Base-by-base conservation (phyloP, 2,888 invertebrate genomes). In the Conistra vaccinii region DNA sequence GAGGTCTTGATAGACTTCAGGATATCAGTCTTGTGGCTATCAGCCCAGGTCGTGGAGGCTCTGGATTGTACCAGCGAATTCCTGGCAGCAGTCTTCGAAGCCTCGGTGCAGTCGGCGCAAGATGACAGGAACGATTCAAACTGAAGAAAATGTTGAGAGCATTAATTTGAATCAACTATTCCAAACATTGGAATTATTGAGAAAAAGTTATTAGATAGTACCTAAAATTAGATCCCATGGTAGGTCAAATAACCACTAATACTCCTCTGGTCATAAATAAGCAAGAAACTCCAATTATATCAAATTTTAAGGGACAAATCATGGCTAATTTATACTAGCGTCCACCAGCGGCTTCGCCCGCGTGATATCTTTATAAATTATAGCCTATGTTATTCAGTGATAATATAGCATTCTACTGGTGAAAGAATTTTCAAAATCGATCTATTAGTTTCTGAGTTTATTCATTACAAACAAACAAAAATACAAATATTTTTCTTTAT, bases 41-140 rank as follows among this genome's bases (percentile, higher is more conserved):
- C 82, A 0, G 95, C 95, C 96, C 96, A 96, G 1, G 78, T 67
- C 0, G 89, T 84, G 2, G 83, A 65, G 0, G 87, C 88, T 57
- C 86, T 90, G 0, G 93, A 90, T 45, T 85, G 83, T 0, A 48
- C 79, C 48, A 95, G 65, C 0, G 92, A 75, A 0, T 48, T 76
- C 10, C 76, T 83, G 0, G 91, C 95, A 5, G 90, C 89, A 7
- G 82, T 76, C 58, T 90, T 88, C 0, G 89, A 88, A 17, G 88
- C 81, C 0, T 88, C 90, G 0, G 88, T 89, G 76, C 95, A 95
- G 55, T 91, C 89, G 0, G 78, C 79, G 78, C 95, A 95, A 0
- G 89, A 86, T 1, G 87, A 72, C 48, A 96, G 81, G 93, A 93
- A 95, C 0, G 80, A 39, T 76, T 94, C 94, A 69, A 94, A 95